Base-by-base conservation (phyloP, 2,888 invertebrate genomes). In the Pammene fasciana region DNA sequence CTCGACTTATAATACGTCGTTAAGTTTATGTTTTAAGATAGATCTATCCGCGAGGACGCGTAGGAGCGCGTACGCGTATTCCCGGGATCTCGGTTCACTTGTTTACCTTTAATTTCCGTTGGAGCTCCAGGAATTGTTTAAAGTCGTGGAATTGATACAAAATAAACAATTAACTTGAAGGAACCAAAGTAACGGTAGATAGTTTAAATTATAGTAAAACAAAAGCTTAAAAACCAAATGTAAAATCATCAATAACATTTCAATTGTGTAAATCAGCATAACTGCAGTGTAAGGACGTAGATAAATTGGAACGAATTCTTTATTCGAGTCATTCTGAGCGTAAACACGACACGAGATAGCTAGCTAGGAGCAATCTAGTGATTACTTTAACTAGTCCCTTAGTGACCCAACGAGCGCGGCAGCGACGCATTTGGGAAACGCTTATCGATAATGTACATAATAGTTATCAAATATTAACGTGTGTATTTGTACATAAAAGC, bases 141-240 rank as follows among this genome's bases (percentile, higher is more conserved):
- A 79, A 81, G 83, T 82, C 76, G 77, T 82, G 90, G 89, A 90
- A 91, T 90, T 91, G 90, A 90, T 85, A 78, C 74, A 80, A 82
- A 78, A 78, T 80, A 80, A 83, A 82, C 81, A 85, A 83, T 82
- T 82, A 82, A 85, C 66, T 52, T 68, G 64, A 87, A 84, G 82
- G 89, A 89, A 90, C 90, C 89, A 90, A 89, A 84, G 78, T 82
- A 84, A 85, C 76, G 81, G 73, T 84, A 83, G 79, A 72, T 67
- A 76, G 77, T 74, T 74, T 70, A 75, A 65, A 65, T 72, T 72
- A 65, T 70, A 60, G 50, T 68, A 54, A 68, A 68, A 56, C 13
- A 41, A 62, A 62, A 59, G 59, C 52, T 46, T 64, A 70, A 70
- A 65, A 70, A 65, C n/a, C 59, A 52, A 59, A 55, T 46, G 54